Conservation (phyloP, 2,797 vertebrate genomes). For the Steatocranus sp. region DNA sequence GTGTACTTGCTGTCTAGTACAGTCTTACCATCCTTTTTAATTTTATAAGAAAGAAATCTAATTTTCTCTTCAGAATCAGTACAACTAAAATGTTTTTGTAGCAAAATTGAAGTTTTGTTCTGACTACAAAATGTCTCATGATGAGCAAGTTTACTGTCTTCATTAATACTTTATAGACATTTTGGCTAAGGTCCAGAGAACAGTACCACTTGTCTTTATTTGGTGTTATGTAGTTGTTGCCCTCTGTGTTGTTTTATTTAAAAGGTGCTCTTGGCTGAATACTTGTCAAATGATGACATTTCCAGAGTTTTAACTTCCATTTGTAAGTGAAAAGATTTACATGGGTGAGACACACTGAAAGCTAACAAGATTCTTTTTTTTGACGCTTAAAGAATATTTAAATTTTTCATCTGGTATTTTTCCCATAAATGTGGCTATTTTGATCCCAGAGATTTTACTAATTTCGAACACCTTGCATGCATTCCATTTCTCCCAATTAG, state of each 20-base stretch:
- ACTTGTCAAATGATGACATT: not conserved
- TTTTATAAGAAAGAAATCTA: not conserved
- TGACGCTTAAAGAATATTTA: not conserved
- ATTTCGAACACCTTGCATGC: not conserved
- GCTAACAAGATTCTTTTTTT: not conserved
- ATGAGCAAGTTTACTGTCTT: not conserved
- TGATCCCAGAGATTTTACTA: not conserved
- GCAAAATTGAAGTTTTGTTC: not conserved
- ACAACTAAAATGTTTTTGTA: not conserved
- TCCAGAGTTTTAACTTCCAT: not conserved
- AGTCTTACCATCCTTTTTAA: not conserved
- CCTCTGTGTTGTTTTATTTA: not conserved
- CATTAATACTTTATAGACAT: constrained; percentile 6
- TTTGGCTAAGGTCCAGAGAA: not conserved
- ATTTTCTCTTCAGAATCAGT: not conserved
- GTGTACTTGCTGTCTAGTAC: not conserved
- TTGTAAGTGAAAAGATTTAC: not conserved
- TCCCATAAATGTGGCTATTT: not conserved
- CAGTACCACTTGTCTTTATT: not conserved
- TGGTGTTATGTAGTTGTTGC: not conserved
- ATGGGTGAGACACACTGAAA: not conserved
- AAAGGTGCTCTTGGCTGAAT: not conserved
- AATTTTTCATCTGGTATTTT: not conserved
- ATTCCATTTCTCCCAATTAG: not conserved
- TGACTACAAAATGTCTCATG: not conserved